phyloP scores from a whole-genome alignment of 2,888 invertebrate species.

The Sinhomidia bicolor region DNA sequence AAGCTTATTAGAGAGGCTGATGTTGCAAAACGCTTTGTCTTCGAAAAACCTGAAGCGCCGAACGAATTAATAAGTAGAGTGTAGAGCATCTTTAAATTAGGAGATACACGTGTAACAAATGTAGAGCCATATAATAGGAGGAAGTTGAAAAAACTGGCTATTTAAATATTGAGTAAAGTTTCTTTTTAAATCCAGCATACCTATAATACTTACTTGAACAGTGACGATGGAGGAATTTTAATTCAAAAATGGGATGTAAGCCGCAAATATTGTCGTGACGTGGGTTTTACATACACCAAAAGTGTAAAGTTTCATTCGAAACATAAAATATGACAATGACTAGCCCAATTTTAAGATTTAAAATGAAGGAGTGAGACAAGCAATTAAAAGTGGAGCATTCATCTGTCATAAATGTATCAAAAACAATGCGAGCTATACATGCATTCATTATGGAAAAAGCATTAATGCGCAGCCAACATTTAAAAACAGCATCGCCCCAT shows the following conservation, averaged over 20 bases:
- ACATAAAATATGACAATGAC: not conserved
- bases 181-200: too few relatives aligned
- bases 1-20: conserved; percentile 58
- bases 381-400: conserved; percentile 59
- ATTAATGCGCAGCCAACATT: too few relatives aligned
- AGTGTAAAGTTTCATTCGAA: not conserved
- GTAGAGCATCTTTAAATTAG: too few relatives aligned
- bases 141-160: too few relatives aligned
- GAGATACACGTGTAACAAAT: too few relatives aligned
- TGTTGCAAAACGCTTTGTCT: conserved; percentile 54
- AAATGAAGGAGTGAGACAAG: not conserved
- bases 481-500: too few relatives aligned
- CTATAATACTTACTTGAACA: too few relatives aligned
- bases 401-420: conserved; percentile 13
- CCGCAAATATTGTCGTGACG: not conserved
- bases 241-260: too few relatives aligned
- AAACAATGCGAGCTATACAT: not conserved
- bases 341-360: not conserved
- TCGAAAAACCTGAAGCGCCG: not conserved
- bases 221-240: too few relatives aligned
- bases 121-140: too few relatives aligned
- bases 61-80: not conserved
- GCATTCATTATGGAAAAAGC: too few relatives aligned
- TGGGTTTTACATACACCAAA: not conserved
- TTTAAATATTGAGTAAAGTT: too few relatives aligned